Conservation (phyloP, 2,797 vertebrate species). For the Rhinoraja longicauda region DNA sequence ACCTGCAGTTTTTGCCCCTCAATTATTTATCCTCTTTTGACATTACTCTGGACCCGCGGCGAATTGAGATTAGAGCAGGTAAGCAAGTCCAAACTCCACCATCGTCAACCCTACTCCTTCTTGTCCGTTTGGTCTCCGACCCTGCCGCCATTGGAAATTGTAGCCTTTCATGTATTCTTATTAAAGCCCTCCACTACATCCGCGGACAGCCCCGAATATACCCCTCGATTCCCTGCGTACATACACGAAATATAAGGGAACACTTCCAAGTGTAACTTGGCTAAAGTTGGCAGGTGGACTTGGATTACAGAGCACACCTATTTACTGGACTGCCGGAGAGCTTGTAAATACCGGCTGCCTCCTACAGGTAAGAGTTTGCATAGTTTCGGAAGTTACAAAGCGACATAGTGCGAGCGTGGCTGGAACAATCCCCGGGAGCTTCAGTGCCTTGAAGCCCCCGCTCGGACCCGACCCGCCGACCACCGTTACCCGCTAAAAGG, state of each 20-base stretch:
- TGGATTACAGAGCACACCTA: not conserved
- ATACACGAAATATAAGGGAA: not conserved
- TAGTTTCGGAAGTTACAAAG: not conserved
- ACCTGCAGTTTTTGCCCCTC: not conserved
- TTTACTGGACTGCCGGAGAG: not conserved
- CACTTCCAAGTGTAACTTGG: not conserved
- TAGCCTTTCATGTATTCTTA: not conserved
- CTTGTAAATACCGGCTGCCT: not conserved
- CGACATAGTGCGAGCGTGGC: not conserved
- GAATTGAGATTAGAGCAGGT: not conserved
- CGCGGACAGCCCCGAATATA: not conserved
- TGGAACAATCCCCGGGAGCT: not conserved
- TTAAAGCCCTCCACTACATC: not conserved
- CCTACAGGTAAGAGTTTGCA: not conserved
- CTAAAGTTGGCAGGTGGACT: not conserved
- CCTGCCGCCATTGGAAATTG: not conserved
- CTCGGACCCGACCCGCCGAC: not conserved
- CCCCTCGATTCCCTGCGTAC: not conserved
- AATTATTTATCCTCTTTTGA: not conserved
- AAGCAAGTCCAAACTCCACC: no score
- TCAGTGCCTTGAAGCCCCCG: not conserved
- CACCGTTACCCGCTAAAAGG: not conserved
- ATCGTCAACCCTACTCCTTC: no score
- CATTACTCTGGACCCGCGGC: no score
- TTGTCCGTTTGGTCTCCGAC: not conserved